Conservation (phyloP, 2,888 invertebrate genomes). For the Cancer borealis region DNA sequence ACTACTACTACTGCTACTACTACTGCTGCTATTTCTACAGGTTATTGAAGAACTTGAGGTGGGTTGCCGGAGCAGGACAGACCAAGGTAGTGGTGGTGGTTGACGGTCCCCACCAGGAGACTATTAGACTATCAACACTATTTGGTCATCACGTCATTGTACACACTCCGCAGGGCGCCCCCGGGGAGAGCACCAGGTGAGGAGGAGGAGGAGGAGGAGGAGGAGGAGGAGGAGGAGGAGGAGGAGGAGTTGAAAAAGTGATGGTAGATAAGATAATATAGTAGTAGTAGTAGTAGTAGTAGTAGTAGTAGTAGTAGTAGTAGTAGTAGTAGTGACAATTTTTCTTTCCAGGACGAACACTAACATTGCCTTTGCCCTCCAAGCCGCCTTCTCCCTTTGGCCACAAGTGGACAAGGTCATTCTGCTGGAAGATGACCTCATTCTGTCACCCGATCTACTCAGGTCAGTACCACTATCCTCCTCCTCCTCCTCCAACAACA, state of each 20-base stretch:
- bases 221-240: background rate
- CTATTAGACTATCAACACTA: constrained; percentile 40
- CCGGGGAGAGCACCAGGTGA: constrained; percentile 68
- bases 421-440: constrained; percentile 70
- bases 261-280: background rate
- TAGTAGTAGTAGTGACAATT: background rate
- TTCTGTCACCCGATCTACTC: constrained; percentile 61
- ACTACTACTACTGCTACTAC: constrained; percentile 25
- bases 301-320: constrained; percentile 21
- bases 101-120: constrained; percentile 63
- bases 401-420: constrained; percentile 62
- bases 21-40: constrained; percentile 34
- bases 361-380: constrained; percentile 67
- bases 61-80: constrained; percentile 54
- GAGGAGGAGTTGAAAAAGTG: background rate
- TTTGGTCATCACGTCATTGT: constrained; percentile 39
- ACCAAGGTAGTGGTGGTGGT: constrained; percentile 63
- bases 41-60: constrained; percentile 58
- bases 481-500: too few species aligned
- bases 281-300: constrained; percentile 35
- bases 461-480: constrained; percentile 48
- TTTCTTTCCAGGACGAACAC: constrained; percentile 58
- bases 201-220: background rate
- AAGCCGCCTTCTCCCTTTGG: constrained; percentile 45
- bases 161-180: constrained; percentile 64